phyloP scores from a whole-genome alignment of 2,888 invertebrate genomes.

The Drosophila cognata region DNA sequence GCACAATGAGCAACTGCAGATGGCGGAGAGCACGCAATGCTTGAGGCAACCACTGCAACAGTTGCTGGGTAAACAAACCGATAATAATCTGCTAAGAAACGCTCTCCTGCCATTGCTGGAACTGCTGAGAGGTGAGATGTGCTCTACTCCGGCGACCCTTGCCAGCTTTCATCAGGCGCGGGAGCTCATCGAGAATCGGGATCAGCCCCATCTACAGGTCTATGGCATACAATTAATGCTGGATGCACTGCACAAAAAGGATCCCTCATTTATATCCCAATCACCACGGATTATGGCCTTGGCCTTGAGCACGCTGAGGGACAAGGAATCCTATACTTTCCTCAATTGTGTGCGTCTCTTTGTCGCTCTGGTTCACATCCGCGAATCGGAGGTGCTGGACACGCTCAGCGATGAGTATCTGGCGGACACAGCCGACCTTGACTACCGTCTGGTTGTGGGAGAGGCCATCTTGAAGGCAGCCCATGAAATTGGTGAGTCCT shows the following conservation, averaged over 20 bases:
- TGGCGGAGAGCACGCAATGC: constrained; percentile 32
- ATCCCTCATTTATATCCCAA: constrained; percentile 75
- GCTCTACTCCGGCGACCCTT: constrained; percentile 11
- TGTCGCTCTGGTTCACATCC: constrained; percentile 76
- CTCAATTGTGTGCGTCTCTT: constrained; percentile 84
- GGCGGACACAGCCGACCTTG: constrained; percentile 72
- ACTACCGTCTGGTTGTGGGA: constrained; percentile 83
- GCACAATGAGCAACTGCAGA: constrained; percentile 42
- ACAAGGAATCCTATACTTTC: constrained; percentile 84
- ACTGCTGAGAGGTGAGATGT: constrained; percentile 50
- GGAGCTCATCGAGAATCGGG: constrained; percentile 72
- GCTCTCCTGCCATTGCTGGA: constrained; percentile 58
- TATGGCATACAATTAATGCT: constrained; percentile 83
- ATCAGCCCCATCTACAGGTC: constrained; percentile 82
- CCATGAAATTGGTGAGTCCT: constrained; percentile 77
- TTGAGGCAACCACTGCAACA: constrained; percentile 49
- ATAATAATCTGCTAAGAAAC: constrained; percentile 61
- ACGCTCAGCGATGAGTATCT: constrained; percentile 83
- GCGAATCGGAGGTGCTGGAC: constrained; percentile 83
- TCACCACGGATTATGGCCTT: constrained; percentile 81
- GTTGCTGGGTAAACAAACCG: constrained; percentile 44
- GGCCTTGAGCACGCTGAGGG: constrained; percentile 79
- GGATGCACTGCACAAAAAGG: constrained; percentile 74
- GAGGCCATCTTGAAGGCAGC: constrained; percentile 83
- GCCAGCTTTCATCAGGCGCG: constrained; percentile 69